Conservation (phyloP, 2,797 vertebrate genomes). For the Muscicapa striata region DNA sequence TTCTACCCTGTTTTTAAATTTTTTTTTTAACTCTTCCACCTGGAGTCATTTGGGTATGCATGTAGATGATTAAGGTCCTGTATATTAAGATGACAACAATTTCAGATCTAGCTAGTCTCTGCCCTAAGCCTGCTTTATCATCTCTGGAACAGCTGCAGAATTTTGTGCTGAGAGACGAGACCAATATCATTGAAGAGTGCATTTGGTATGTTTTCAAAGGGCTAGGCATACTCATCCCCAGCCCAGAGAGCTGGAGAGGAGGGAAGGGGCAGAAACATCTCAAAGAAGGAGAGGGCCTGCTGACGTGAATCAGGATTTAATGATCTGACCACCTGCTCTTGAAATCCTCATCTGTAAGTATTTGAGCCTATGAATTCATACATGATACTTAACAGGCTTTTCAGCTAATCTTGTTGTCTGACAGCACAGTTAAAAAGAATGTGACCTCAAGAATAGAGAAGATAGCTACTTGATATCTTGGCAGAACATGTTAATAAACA, state of each 20-base stretch:
- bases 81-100: neutral
- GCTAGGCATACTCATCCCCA: neutral
- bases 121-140: neutral
- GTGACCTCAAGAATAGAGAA: conserved; percentile 32
- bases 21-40: neutral
- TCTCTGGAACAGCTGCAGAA: conserved; percentile 48
- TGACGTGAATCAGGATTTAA: conserved; percentile 71
- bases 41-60: neutral
- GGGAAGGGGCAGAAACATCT: neutral
- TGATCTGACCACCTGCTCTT: conserved; percentile 78
- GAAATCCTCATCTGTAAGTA: conserved; percentile 36
- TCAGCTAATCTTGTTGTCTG: conserved; percentile 44
- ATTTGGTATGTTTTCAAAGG: conserved; percentile 27
- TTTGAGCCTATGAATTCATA: conserved; percentile 52
- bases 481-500: neutral
- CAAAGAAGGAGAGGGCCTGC: neutral
- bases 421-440: conserved; percentile 35
- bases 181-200: neutral
- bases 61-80: neutral
- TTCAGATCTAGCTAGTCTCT: conserved; percentile 2
- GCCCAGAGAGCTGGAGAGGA: neutral
- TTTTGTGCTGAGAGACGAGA: conserved; percentile 21
- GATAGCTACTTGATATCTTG: conserved; percentile 8
- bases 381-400: conserved; percentile 22
- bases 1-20: neutral